A percentile compares a stretch with the other conserved stretches of the same genome.
Evolutionary conservation across 2,888 invertebrate genomes (phyloP).

Genomic region (Pinctada fucata): DNA sequence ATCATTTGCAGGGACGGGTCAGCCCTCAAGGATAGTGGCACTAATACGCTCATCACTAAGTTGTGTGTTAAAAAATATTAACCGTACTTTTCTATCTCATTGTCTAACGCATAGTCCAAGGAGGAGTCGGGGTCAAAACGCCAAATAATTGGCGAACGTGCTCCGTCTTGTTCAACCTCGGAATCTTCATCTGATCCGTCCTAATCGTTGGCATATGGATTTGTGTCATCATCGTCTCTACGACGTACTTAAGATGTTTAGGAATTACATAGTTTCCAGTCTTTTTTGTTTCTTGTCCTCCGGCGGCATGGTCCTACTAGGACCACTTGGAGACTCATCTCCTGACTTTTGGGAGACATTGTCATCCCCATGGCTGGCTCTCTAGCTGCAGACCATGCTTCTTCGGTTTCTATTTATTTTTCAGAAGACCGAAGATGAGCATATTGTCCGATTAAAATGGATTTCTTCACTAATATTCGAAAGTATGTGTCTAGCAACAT

Average conservation of each 20-base stretch:
- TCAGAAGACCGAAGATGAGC: too few relatives aligned
- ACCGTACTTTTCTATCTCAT: slow-evolving; percentile 2
- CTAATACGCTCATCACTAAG: slow-evolving; percentile 2
- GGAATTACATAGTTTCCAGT: too few relatives aligned
- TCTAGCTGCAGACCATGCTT: background rate
- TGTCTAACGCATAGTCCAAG: background rate
- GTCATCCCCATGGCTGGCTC: background rate
- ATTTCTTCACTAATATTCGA: too few relatives aligned
- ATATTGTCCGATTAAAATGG: too few relatives aligned
- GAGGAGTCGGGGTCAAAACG: background rate
- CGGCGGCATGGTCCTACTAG: background rate
- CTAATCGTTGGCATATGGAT: background rate
- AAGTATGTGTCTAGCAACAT: too few relatives aligned
- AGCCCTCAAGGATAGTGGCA: background rate
- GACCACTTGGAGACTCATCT: background rate
- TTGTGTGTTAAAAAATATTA: background rate
- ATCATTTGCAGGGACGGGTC: background rate
- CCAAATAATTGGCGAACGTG: background rate
- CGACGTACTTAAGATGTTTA: too few relatives aligned
- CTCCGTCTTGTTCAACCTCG: background rate
- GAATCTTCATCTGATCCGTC: background rate
- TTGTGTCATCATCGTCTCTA: background rate
- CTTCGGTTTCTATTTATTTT: too few relatives aligned
- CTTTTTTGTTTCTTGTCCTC: too few relatives aligned
- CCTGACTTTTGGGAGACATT: background rate